Evolutionary conservation across 2,888 invertebrate species (phyloP), one percentile per base, ranked within the genome.

Genomic region (Heliconius erato): DNA sequence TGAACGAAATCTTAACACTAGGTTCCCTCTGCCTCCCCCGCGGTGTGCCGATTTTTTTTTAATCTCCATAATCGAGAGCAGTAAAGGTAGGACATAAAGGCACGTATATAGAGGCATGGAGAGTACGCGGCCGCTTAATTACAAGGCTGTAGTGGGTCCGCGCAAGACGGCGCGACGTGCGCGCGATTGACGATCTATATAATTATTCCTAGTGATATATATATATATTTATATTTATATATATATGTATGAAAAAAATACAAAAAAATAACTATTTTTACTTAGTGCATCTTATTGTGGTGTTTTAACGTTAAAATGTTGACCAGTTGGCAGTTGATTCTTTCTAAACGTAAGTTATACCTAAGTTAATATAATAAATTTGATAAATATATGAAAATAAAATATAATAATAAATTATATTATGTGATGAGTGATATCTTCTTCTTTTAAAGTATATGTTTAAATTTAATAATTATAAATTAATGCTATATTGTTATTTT

Each of bases 281-380:
- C 19, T 40, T 32, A 63, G 59, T 78, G 76, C 26, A 68, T 79
- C 32, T 54, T 76, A 80, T 76, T 35, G 74, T 80, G 65, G 71
- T 82, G 80, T 71, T 68, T 72, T 80, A 28, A 80, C 63, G 74
- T 81, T 68, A 93, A 90, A 85, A 96, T 96, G 95, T 92, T 96
- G 90, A 91, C 90, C 84, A 95, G 95, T 59, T 95, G 95, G 95
- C 93, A 93, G 89, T 90, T 95, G 78, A 86, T 95, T 86, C 89
- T 95, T 82, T 96, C 95, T 4, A 95, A 95, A 88, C 84, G 95
- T 96, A 88, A 95, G 95, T 95, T 84, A 77, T 54, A 54, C n/a
- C n/a, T n/a, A n/a, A 19, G 19, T 14, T 67, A 59, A 44, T 94
- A 83, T 76, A 16, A 69, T 35, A 2, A 35, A 26, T 49, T 59